phyloP scores from a whole-genome alignment of 2,888 invertebrate species.

The Abrostola tripartita region DNA sequence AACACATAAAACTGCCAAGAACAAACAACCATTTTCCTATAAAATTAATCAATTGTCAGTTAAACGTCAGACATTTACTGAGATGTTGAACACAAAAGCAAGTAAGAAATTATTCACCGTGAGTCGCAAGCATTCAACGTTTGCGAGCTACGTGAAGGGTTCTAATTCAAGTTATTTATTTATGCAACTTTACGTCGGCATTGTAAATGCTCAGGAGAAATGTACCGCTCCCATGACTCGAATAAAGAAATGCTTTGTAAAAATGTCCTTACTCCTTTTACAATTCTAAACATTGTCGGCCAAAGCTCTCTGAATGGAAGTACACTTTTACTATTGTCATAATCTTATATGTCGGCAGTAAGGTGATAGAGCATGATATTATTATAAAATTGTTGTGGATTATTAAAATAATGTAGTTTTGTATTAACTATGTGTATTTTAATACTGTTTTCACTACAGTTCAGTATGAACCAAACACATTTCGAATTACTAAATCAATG shows the following conservation, averaged over 20 bases:
- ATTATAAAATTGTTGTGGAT: too few relatives aligned
- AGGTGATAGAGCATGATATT: constrained; percentile 6
- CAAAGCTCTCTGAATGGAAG: constrained; percentile 40
- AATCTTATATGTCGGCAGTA: constrained; percentile 38
- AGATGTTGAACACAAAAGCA: constrained; percentile 63
- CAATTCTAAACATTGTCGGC: constrained; percentile 59
- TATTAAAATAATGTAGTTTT: too few relatives aligned
- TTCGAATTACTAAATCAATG: too few relatives aligned
- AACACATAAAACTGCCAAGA: background rate
- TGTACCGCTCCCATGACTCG: constrained; percentile 59
- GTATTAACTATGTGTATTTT: too few relatives aligned
- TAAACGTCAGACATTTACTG: constrained; percentile 62
- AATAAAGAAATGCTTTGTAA: constrained; percentile 64
- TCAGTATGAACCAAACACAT: too few relatives aligned
- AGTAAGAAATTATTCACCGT: constrained; percentile 68
- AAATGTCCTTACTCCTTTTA: constrained; percentile 65
- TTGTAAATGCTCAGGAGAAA: constrained; percentile 70
- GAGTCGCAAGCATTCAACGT: constrained; percentile 63
- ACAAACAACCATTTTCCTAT: constrained; percentile 39
- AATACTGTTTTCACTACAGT: too few relatives aligned
- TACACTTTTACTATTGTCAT: constrained; percentile 39
- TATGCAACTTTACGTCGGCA: constrained; percentile 72
- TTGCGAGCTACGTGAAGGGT: constrained; percentile 72
- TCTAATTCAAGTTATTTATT: constrained; percentile 79
- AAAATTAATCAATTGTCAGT: constrained; percentile 60